Evolutionary conservation across 1,140 invertebrate genomes (phyloP).

Genomic region (Drosophila kanapiae): DNA sequence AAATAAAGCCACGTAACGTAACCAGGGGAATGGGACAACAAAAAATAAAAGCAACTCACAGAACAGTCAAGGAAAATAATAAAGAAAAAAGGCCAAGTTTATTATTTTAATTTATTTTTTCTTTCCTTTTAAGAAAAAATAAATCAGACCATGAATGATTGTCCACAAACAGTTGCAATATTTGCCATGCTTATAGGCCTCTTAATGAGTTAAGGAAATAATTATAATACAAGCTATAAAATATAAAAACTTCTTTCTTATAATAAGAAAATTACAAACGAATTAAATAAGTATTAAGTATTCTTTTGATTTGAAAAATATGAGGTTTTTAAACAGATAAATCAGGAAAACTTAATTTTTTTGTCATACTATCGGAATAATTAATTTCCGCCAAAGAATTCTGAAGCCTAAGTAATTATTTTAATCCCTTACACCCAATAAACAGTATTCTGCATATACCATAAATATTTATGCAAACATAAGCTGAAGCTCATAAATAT

Average conservation of each 20-base stretch:
- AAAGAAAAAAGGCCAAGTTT: background rate
- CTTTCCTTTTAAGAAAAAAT: constrained; percentile 7
- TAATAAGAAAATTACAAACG: background rate
- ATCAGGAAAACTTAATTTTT: too few species aligned
- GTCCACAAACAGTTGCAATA: constrained; percentile 12
- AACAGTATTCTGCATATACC: too few species aligned
- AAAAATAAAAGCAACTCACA: constrained; percentile 12
- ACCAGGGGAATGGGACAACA: constrained; percentile 28
- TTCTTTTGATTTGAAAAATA: too few species aligned
- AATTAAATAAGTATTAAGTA: too few species aligned
- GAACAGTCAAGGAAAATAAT: constrained; percentile 15
- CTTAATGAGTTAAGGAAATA: too few species aligned
- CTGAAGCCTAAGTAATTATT: background rate
- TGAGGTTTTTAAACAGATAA: too few species aligned
- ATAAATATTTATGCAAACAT: too few species aligned
- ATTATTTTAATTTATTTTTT: too few species aligned
- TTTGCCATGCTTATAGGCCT: background rate
- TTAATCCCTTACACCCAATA: background rate
- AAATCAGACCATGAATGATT: constrained; percentile 16
- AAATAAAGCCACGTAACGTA: constrained; percentile 71
- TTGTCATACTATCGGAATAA: too few species aligned
- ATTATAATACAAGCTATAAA: too few species aligned
- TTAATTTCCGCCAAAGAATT: background rate
- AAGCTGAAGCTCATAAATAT: too few species aligned
- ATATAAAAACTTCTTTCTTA: background rate